Percentiles rank a stretch among this genome's conserved stretches.
phyloP scores from a whole-genome alignment of 2,888 invertebrate species.

The Drosophila acutilabella region DNA sequence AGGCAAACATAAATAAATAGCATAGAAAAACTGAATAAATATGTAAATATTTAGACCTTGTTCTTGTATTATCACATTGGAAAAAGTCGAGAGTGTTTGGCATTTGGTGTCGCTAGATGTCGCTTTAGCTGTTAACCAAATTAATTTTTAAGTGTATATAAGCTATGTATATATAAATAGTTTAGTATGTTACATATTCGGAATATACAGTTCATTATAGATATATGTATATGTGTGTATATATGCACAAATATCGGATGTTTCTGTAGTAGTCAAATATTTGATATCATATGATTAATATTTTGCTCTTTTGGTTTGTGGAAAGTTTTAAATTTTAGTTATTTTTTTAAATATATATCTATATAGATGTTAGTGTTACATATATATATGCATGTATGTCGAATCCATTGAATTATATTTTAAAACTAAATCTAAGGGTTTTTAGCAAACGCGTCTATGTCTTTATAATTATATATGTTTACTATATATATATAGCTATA shows the following conservation, averaged over 20 bases:
- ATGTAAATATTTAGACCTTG: conserved; percentile 5
- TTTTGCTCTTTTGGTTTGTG: conserved; percentile 16
- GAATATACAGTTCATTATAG: conserved; percentile 13
- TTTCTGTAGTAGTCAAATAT: conserved; percentile 25
- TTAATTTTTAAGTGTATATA: conserved; percentile 4
- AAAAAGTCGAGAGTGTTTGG: background rate
- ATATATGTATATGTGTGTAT: conserved; percentile 16
- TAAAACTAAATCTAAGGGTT: conserved; percentile 27
- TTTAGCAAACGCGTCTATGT: conserved; percentile 20
- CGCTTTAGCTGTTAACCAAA: conserved; percentile 8
- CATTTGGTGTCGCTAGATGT: conserved; percentile 4
- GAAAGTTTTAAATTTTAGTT: conserved; percentile 22
- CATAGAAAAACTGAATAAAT: background rate
- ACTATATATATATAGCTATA: conserved; percentile 29
- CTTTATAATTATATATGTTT: conserved; percentile 35
- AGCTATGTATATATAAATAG: conserved; percentile 13
- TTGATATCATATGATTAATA: conserved; percentile 20
- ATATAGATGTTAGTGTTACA: conserved; percentile 15
- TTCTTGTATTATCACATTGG: conserved; percentile 16
- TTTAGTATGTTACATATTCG: conserved; percentile 13
- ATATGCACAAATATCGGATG: conserved; percentile 11
- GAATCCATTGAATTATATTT: conserved; percentile 21
- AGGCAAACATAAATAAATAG: background rate
- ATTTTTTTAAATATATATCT: conserved; percentile 18
- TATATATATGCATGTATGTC: conserved; percentile 13